Evolutionary conservation across 2,888 invertebrate genomes (phyloP), one percentile per base, ranked within the genome.

Genomic region (Dasysyrphus albostriatus): DNA sequence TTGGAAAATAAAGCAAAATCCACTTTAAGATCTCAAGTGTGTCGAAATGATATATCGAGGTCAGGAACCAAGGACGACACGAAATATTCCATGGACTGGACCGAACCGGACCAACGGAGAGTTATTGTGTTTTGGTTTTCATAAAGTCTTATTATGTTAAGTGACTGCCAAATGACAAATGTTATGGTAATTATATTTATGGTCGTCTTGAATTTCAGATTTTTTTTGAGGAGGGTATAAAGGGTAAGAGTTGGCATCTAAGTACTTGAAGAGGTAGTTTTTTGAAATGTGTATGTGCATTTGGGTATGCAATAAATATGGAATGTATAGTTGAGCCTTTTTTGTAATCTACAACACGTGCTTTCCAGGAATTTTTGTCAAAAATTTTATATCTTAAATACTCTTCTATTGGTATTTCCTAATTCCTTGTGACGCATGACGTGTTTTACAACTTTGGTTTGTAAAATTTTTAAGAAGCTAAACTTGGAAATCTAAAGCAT

Each of bases 81-180:
- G 16, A n/a, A 16, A 16, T 14, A 44, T 44, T 44, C 8, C 19
- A 49, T 5, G 10, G 10, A 32, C 32, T 19, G 49, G 10, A 54
- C 24, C 14, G 1, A 24, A 19, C 42, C 34, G 69, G 85, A 87
- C 85, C 85, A 87, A 87, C 85, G 85, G 82, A 87, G 51, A 82
- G 85, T 81, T 72, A 82, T 87, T 85, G 70, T 82, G 65, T 82
- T 87, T 82, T 85, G 58, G 49, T 74, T 65, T 49, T 42, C 8
- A 47, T 67, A 37, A 34, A 65, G 3, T 34, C n/a, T 47, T 9
- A n/a, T 65, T 9, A 8, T 8, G 10, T 49, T 42, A 70, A 81
- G 69, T 73, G 77, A 47, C 34, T 84, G 69, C 47, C 61, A 49
- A 74, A 63, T 70, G 82, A 85, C 85, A 73, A 76, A 73, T 73